Conservation (phyloP, 2,888 invertebrate genomes). For the Gastrophysa polygoni region DNA sequence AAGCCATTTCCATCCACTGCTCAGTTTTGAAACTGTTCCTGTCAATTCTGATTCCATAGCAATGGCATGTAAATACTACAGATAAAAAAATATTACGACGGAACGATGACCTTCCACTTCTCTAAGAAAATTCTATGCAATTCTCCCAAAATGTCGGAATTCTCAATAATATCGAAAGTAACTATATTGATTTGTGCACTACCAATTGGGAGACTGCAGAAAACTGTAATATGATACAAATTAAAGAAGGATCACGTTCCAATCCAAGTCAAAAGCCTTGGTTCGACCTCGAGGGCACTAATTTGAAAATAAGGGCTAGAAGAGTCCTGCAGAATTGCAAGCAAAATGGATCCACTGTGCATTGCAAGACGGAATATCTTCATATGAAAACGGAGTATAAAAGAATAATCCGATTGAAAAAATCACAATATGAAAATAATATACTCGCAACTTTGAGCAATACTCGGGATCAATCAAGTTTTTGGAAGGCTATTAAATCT, state of each 20-base stretch:
- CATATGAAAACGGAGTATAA: neutral
- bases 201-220: slow-evolving; percentile 3
- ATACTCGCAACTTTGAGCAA: neutral
- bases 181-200: slow-evolving; percentile 3
- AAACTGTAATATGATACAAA: neutral
- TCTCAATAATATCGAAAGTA: neutral
- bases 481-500: slow-evolving; percentile 3
- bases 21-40: neutral
- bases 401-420: neutral
- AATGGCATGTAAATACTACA: neutral
- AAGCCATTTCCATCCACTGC: neutral
- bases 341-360: neutral
- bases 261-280: slow-evolving; percentile 1
- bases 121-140: neutral
- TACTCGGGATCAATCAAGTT: slow-evolving; percentile 3
- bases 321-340: neutral
- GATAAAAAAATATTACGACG: neutral
- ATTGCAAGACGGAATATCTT: neutral
- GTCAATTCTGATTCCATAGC: neutral
- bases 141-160: neutral
- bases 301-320: neutral
- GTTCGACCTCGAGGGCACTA: neutral
- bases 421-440: neutral
- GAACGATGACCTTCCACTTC: neutral
- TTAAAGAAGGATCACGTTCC: neutral